phyloP scores from a whole-genome alignment of 2,888 invertebrate species.

The Ophion costatus region DNA sequence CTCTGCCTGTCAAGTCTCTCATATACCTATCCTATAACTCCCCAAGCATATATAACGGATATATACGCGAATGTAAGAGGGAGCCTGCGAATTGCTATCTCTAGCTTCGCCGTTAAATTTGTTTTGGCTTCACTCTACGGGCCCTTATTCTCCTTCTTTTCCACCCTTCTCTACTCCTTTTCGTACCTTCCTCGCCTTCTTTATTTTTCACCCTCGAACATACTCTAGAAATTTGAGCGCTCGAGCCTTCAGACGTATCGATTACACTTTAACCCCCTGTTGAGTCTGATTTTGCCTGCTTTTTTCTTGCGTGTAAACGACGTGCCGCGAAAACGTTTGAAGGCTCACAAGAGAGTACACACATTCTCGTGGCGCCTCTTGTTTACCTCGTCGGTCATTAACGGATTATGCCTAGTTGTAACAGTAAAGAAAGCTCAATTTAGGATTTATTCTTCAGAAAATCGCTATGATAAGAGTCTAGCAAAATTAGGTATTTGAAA shows the following conservation, averaged over 20 bases:
- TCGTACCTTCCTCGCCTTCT: background rate
- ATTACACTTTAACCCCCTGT: background rate
- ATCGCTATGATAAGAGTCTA: too few species aligned
- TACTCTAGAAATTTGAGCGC: background rate
- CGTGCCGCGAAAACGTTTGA: too few species aligned
- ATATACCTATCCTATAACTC: conserved; percentile 55
- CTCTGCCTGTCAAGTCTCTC: conserved; percentile 55
- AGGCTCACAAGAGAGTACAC: too few species aligned
- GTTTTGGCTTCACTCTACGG: conserved; percentile 7
- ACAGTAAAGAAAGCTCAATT: too few species aligned
- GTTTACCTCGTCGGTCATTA: too few species aligned
- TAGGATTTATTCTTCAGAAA: too few species aligned
- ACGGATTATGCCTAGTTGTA: too few species aligned
- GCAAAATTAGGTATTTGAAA: too few species aligned
- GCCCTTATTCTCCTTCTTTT: background rate
- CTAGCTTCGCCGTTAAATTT: background rate
- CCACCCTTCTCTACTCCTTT: background rate
- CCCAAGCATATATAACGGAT: conserved; percentile 13
- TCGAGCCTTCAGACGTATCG: background rate
- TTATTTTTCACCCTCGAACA: background rate
- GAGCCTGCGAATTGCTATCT: conserved; percentile 3
- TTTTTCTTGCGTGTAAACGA: background rate
- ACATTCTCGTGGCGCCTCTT: too few species aligned
- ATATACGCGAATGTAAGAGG: conserved; percentile 25
- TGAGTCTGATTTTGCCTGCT: background rate